These are phyloP conservation scores for Poliocrania exsul DNA, from an alignment of 2,797 vertebrate species.

Conservation along the genomic window DNA sequence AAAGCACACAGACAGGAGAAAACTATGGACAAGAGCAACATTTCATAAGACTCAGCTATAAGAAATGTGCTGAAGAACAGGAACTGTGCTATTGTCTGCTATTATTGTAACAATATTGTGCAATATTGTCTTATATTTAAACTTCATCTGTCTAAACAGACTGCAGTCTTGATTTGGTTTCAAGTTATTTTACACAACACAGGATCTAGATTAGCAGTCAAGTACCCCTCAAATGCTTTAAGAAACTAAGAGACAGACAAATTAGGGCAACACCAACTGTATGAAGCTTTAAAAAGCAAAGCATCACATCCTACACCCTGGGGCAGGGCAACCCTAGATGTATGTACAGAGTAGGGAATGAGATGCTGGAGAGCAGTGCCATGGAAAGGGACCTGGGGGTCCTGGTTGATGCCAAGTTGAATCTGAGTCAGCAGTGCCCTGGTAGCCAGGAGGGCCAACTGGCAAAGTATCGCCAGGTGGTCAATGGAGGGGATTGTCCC, in stretches of 20 bases:
- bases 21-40: fast-evolving
- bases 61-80: background rate
- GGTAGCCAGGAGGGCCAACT: background rate
- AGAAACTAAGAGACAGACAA: background rate
- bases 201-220: background rate
- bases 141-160: background rate
- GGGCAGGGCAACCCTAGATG: background rate
- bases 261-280: background rate
- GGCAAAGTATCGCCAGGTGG: background rate
- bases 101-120: background rate
- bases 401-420: background rate
- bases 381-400: background rate
- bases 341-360: background rate
- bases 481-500: background rate
- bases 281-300: background rate
- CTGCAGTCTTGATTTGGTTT: background rate
- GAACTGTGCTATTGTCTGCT: background rate
- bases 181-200: fast-evolving
- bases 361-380: background rate
- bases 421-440: background rate
- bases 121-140: background rate
- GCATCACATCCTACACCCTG: background rate
- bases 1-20: background rate
- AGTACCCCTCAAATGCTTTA: background rate
- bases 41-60: background rate